Evolutionary conservation across 53 echinoderm and acorn worm species (phyloP), one percentile per base, ranked within the genome.

Genomic region (Zoroaster sp.): DNA sequence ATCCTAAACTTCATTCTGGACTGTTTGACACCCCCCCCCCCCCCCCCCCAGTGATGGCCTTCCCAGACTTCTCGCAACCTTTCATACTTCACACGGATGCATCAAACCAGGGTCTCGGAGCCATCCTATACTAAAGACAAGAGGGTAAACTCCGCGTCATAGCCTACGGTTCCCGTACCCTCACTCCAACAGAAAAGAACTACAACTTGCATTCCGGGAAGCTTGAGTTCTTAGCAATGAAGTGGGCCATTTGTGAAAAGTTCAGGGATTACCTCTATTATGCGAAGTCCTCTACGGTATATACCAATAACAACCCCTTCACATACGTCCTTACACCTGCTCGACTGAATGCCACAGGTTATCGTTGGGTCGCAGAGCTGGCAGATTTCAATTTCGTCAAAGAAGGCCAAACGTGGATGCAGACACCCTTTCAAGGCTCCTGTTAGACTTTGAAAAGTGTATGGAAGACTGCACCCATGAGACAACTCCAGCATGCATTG

Each of bases 171-270:
- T 93, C 90, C 2, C 51, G 90, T 5, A 71, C 90, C 7, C 66
- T 90, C 0, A 78, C 86, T 11, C 90, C 40, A 15, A 90, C n/a
- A 28, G 93, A 93, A 86, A 93, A 93, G 28, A 93, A 93, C 72
- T 93, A 93, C 72, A 89, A 93, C 35, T 45, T 93, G 17, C 93
- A 93, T 35, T 92, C 92, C 5, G 92, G 92, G 18, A 93, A 93
- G 31, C 73, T 93, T 0, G 90, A 93, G 44, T 93, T 93, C 40
- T 47, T 93, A 3, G 93, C 93, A 3, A 72, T 93, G 37, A 90
- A 93, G 63, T 93, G 93, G 93, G 88, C 90, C n/a, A 86, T 93
- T 14, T 86, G 86, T 10, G 86, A 89, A 3, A 86, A 90, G 30
- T 93, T 93, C 63, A 70, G 90, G 3, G 87, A 90, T 21, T 93